Percentiles rank a stretch among this genome's conserved stretches.
These are phyloP conservation scores for Clarias platycephalus DNA, from an alignment of 2,797 vertebrate species.

Conservation along the genomic window DNA sequence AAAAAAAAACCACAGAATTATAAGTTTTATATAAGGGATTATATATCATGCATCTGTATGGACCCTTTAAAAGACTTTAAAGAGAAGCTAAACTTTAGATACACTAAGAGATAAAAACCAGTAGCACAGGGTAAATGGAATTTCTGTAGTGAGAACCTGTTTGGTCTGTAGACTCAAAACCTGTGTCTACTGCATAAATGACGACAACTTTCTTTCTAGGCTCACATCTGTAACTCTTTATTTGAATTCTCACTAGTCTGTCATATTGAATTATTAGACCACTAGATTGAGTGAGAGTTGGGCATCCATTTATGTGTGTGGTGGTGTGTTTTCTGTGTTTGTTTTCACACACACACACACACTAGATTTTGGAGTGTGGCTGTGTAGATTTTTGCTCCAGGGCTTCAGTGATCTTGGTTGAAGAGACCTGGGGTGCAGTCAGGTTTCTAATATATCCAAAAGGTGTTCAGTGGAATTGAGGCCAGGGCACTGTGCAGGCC, in stretches of 20 bases:
- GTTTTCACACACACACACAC: no score
- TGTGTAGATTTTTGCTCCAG: background rate
- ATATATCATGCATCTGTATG: no score
- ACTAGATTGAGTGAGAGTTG: no score
- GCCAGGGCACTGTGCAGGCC: background rate
- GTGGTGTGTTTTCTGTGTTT: no score
- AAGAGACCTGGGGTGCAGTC: background rate
- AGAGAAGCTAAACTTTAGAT: background rate
- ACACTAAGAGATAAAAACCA: background rate
- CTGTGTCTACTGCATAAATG: background rate
- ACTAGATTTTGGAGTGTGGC: no score
- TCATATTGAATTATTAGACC: background rate
- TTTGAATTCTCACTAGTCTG: background rate
- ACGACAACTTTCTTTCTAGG: background rate
- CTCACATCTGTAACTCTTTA: background rate
- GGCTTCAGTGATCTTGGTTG: background rate
- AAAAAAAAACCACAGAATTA: no score
- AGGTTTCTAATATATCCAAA: background rate
- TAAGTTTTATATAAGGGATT: no score
- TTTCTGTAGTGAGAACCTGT: background rate
- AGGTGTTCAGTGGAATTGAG: background rate
- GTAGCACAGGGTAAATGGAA: background rate
- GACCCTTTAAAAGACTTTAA: background rate
- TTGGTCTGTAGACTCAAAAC: background rate
- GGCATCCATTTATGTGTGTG: no score